Evolutionary conservation across 2,888 invertebrate species (phyloP).

Genomic region (Chrysopilus asiliformis): DNA sequence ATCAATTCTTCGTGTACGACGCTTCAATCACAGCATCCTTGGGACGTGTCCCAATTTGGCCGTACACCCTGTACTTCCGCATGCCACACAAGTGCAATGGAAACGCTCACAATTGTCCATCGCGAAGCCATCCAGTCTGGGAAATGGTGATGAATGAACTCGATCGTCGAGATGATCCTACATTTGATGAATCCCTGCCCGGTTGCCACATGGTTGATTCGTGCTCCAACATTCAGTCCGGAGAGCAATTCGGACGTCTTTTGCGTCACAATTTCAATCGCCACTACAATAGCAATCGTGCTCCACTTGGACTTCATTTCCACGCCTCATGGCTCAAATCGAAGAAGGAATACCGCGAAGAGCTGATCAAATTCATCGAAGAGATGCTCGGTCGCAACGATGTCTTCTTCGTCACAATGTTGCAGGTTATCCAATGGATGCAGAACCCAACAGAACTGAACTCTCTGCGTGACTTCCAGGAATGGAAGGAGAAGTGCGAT

Average conservation of each 20-base stretch:
- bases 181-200: slow-evolving; percentile 83
- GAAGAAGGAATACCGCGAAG: slow-evolving; percentile 84
- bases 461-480: slow-evolving; percentile 77
- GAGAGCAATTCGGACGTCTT: slow-evolving; percentile 80
- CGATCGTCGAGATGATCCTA: slow-evolving; percentile 85
- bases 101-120: slow-evolving; percentile 86
- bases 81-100: slow-evolving; percentile 94
- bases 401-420: slow-evolving; percentile 84
- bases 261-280: slow-evolving; percentile 90
- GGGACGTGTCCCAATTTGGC: slow-evolving; percentile 87
- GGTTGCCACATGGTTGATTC: slow-evolving; percentile 93
- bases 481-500: slow-evolving; percentile 93
- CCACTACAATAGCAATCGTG: slow-evolving; percentile 84
- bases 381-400: slow-evolving; percentile 81
- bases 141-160: slow-evolving; percentile 95
- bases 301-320: slow-evolving; percentile 85
- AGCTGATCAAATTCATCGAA: slow-evolving; percentile 83
- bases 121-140: slow-evolving; percentile 84
- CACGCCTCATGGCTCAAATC: slow-evolving; percentile 92
- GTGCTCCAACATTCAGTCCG: slow-evolving; percentile 82
- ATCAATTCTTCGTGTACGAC: slow-evolving; percentile 89
- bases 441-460: slow-evolving; percentile 83
- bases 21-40: slow-evolving; percentile 86
- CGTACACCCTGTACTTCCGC: slow-evolving; percentile 91
- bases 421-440: slow-evolving; percentile 92